A percentile compares a stretch with the other conserved stretches of the same genome.
These are phyloP conservation scores for Cephus sareptanus DNA, from an alignment of 2,888 invertebrate species.

Conservation along the genomic window DNA sequence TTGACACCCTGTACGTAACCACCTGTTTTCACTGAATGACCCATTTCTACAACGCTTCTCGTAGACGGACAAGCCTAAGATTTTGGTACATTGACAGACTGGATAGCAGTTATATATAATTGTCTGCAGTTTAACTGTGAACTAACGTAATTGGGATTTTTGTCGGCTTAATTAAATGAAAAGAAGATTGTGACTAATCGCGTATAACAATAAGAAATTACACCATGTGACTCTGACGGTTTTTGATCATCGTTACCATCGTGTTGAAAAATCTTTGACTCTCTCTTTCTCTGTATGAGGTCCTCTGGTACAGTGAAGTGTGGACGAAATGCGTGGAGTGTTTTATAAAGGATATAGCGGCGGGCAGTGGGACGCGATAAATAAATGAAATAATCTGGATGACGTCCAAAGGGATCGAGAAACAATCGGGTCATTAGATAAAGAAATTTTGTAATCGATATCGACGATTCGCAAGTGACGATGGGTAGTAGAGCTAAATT, in stretches of 20 bases:
- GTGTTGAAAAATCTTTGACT: not conserved
- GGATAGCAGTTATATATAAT: not conserved
- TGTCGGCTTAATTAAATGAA: not conserved
- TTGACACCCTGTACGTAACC: not conserved
- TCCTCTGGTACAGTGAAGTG: not conserved
- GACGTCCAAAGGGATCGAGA: not conserved
- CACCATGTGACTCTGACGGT: not conserved
- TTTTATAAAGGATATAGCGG: not conserved
- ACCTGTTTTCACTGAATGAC: not conserved
- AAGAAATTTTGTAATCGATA: conserved; percentile 58
- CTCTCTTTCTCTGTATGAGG: not conserved
- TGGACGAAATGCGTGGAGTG: conserved; percentile 1
- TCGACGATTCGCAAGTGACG: conserved; percentile 52
- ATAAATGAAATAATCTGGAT: not conserved
- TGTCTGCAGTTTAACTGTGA: not conserved
- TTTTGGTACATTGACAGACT: not conserved
- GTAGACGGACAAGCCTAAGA: not conserved
- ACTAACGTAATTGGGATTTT: not conserved
- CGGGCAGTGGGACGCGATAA: not conserved
- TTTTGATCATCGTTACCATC: not conserved
- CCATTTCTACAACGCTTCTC: not conserved
- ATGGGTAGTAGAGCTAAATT: conserved; percentile 55
- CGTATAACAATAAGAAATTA: not conserved
- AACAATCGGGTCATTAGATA: conserved; percentile 17
- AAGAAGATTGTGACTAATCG: not conserved